These are phyloP conservation scores for Grammomys dolichurus DNA, from an alignment of 2,113 vertebrate species.

Conservation along the genomic window DNA sequence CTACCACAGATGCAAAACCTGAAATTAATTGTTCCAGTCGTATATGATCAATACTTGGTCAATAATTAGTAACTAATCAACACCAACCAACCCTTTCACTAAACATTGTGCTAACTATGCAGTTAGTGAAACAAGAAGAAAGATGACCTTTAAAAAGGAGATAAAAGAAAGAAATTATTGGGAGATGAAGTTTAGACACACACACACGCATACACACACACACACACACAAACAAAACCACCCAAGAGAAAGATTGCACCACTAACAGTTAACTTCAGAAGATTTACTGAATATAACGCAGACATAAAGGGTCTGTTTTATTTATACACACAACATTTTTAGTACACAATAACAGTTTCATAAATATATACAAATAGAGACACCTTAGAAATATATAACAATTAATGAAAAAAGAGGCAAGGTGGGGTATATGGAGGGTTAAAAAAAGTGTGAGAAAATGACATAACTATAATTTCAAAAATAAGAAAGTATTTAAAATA, in stretches of 20 bases:
- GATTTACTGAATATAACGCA: neutral
- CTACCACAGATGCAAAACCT: neutral
- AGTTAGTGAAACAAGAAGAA: neutral
- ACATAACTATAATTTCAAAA: neutral
- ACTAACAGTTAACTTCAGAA: neutral
- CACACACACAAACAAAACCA: neutral
- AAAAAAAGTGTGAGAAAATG: neutral
- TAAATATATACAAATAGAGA: neutral
- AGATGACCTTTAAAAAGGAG: neutral
- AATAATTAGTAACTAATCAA: neutral
- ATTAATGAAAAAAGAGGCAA: neutral
- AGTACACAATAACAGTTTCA: neutral
- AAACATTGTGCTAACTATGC: neutral
- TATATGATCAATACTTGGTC: neutral
- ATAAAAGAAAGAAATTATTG: neutral
- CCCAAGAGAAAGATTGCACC: neutral
- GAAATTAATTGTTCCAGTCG: neutral
- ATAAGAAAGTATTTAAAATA: neutral
- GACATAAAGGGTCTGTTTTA: neutral
- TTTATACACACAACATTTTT: neutral
- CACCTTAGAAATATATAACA: neutral
- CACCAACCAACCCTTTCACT: neutral
- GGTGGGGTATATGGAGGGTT: neutral
- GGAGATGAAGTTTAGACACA: neutral
- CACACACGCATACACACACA: accelerated